Evolutionary conservation across 37 sponge, comb jelly and placozoan species (phyloP), one percentile per base, ranked within the genome.

Genomic region (Eunapius fragilis): DNA sequence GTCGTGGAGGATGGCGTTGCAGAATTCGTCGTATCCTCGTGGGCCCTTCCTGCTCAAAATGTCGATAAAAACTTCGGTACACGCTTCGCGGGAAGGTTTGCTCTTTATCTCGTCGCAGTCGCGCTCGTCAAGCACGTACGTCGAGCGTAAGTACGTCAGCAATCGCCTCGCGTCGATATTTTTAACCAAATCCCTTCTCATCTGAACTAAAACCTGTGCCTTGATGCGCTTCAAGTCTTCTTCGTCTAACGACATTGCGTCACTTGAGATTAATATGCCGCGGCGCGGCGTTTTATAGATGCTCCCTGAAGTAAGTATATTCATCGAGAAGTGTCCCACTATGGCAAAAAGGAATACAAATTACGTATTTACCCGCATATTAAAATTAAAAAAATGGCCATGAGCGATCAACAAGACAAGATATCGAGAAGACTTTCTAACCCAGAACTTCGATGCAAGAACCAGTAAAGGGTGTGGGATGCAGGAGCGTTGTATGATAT

Each of bases 401-500:
- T 27, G 71, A n/a, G 27, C 71, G 24, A 24, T 30, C 24, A 75
- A 33, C 80, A 69, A 25, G 72, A 38, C 13, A 85, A 47, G 68
- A 37, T 32, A 68, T 24, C 71, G 28, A 72, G 36, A 25, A 19
- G 94, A 24, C 83, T 90, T 26, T 25, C 79, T 25, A 84, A 84
- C 70, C 88, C 91, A n/a, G 91, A 88, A 22, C 82, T 84, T 32
- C 69, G 91, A 37, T 90, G 91, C 94, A 90, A 87, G 80, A 90
- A 90, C 74, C 76, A 72, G 89, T 92, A 34, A 85, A 58, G 13
- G 27, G 67, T 74, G 26, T 49, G 67, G 23, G 36, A 84, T 4
- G 50, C 19, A 27, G 2, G 3, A 13, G 3, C 48, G 24, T 72
- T 1, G 26, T 28, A 26, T 38, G 23, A 38, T 76, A 58, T 26